A percentile compares a stretch with the other conserved stretches of the same genome.
phyloP scores from a whole-genome alignment of 2,113 vertebrate species.

The Marmota monax region DNA sequence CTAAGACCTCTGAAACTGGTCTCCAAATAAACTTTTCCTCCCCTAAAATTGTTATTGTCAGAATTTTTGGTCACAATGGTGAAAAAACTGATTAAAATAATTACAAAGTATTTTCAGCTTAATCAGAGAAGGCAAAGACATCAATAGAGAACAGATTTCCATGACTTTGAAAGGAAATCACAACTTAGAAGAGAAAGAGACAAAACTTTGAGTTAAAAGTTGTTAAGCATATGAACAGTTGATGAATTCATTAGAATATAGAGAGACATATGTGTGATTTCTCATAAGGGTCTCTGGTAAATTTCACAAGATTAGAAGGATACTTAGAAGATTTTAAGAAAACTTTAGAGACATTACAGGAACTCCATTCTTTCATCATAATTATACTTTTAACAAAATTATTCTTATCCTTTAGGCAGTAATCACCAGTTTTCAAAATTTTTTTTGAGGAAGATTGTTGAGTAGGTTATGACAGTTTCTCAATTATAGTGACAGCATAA shows the following conservation, averaged over 20 bases:
- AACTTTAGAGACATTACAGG: background rate
- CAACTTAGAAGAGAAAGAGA: background rate
- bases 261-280: background rate
- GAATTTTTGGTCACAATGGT: too few relatives aligned
- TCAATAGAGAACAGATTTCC: accelerated
- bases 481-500: background rate
- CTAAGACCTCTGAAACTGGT: too few relatives aligned
- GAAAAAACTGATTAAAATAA: too few relatives aligned
- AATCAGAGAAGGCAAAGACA: background rate
- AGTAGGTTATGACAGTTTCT: background rate
- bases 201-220: background rate
- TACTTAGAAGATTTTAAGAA: background rate
- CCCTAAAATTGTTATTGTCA: too few relatives aligned
- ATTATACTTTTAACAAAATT: background rate
- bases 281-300: background rate
- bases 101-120: background rate
- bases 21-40: too few relatives aligned
- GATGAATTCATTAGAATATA: background rate
- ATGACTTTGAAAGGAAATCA: background rate
- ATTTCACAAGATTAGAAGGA: background rate
- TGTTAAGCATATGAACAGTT: background rate
- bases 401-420: background rate
- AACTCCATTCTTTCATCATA: too few relatives aligned
- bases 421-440: background rate
- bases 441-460: background rate